phyloP scores from a whole-genome alignment of 1,140 invertebrate species.

The Druon quercuslanigerum region DNA sequence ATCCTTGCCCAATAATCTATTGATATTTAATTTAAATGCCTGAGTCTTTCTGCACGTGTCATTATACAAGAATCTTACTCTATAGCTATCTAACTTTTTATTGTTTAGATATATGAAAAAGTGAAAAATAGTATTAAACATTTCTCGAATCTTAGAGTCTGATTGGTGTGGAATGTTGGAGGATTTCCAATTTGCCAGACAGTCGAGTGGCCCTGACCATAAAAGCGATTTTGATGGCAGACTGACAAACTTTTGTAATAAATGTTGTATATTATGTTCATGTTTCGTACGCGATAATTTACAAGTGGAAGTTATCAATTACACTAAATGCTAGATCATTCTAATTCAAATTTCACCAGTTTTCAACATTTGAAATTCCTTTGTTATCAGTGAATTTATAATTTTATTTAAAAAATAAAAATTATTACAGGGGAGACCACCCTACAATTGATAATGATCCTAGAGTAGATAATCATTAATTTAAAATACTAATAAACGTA shows the following conservation, averaged over 20 bases:
- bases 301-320: slow-evolving; percentile 40
- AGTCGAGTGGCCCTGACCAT: slow-evolving; percentile 60
- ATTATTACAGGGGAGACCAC: too few species aligned
- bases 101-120: neutral
- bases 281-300: neutral
- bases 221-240: slow-evolving; percentile 67
- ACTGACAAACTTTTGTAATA: slow-evolving; percentile 56
- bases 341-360: too few species aligned
- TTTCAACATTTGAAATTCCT: too few species aligned
- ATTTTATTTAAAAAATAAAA: too few species aligned
- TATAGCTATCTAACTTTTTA: neutral
- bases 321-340: slow-evolving; percentile 16
- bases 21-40: neutral
- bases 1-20: neutral
- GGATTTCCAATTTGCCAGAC: slow-evolving; percentile 53
- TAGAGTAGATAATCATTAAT: too few species aligned
- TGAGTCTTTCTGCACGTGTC: neutral
- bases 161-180: slow-evolving; percentile 64
- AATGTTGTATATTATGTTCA: neutral
- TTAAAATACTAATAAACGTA: too few species aligned
- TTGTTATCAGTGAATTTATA: too few species aligned
- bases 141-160: slow-evolving; percentile 35
- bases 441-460: too few species aligned
- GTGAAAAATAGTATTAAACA: slow-evolving; percentile 13
- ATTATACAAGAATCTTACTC: neutral